Evolutionary conservation across 2,888 invertebrate species (phyloP), one percentile per base, ranked within the genome.

Genomic region (Acanthosepion esculentum): DNA sequence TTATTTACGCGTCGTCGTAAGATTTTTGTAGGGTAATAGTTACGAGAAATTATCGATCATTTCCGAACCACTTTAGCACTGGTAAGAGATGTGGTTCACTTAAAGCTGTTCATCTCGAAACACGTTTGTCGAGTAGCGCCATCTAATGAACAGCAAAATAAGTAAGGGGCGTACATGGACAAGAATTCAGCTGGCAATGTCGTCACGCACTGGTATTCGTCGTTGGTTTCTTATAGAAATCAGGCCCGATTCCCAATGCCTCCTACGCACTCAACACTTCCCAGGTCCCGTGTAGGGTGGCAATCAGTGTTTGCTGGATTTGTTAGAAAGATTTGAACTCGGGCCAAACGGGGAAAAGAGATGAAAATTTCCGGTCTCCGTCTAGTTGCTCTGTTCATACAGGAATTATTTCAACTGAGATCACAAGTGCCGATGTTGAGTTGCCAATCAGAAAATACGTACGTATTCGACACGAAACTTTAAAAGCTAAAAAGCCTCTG

Each of bases 261-360:
- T 10, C 78, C 15, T 33, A n/a, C 78, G n/a, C n/a, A n/a, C n/a
- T n/a, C 78, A n/a, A n/a, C 78, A n/a, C n/a, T 78, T n/a, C n/a
- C n/a, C n/a, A 12, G 4, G n/a, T 78, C n/a, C 10, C 15, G 78
- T n/a, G 78, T n/a, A n/a, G 15, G n/a, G 15, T 78, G 78, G 78
- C 78, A 78, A 78, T 78, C 78, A 78, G 78, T n/a, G 78, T n/a
- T 78, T n/a, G 78, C 78, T 33, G 78, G 78, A 78, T 78, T 78
- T 78, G 78, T 78, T 78, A 78, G 78, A 12, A 15, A 78, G 78
- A 78, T 78, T 78, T 78, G 78, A 78, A 78, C 12, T 78, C 18
- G 12, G n/a, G 78, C 78, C 78, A 78, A 78, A n/a, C n/a, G n/a
- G 18, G 78, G 78, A 78, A 78, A 41, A n/a, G n/a, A n/a, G n/a